Evolutionary conservation across 2,797 vertebrate genomes (phyloP), one percentile per base, ranked within the genome.

Genomic region (Odontamblyopus lacepedii): DNA sequence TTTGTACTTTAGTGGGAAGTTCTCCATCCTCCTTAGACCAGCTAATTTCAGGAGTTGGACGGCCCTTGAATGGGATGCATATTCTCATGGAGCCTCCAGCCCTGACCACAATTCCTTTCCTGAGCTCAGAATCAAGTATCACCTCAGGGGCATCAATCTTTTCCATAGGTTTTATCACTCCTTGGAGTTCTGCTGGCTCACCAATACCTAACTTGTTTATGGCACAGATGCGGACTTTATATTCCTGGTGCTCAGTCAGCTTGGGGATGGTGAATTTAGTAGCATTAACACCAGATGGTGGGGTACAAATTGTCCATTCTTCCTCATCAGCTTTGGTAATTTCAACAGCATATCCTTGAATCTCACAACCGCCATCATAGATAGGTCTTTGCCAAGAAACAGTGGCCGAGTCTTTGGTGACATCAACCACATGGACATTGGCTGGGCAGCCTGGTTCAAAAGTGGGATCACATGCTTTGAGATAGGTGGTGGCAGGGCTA

Each of bases 261-360:
- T 97, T 98, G 74, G 91, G 93, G 80, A 99, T 95, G 71, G 96
- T 97, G 87, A 96, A 98, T 82, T 95, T 96, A 82, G 93, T 96
- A 72, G 90, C 89, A 78, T 80, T 94, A 72, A 98, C 79, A 73
- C 98, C 98, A 77, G 93, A 93, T 60, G 95, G 94, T 86, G 97
- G 96, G 68, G 96, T 98, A 86, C 95, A 96, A 81, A 97, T 93
- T 0, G 89, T 91, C 98, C 98, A 99, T 82, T 99, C 98, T 83
- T 98, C 97, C 88, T 99, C 98, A 75, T 99, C 97, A 74, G 95
- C 96, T 92, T 97, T 97, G 84, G 96, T 97, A 63, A 97, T 95
- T 93, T 99, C 98, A 70, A 99, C 93, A 79, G 96, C 79, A 2
- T 99, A 99, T 76, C 98, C 97, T 83, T 98, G 95, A 77, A 99